Percentiles rank a stretch among this genome's conserved stretches.
Evolutionary conservation across 2,888 invertebrate species (phyloP).

Genomic region (Sympetrum striolatum): DNA sequence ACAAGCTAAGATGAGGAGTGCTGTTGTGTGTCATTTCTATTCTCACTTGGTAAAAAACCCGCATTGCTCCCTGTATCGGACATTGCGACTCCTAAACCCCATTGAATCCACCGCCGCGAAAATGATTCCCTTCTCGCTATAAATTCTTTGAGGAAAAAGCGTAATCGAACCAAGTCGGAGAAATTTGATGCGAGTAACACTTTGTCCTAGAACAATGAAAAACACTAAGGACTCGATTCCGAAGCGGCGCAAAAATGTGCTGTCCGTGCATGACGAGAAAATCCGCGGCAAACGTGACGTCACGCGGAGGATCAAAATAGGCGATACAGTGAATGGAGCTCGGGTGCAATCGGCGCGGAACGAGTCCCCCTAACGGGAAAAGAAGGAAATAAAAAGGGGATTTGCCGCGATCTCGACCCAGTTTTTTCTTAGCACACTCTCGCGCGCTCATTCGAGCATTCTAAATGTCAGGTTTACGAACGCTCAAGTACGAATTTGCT

Average conservation of each 20-base stretch:
- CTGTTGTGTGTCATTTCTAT: too few relatives aligned
- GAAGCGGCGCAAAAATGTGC: background rate
- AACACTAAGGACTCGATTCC: background rate
- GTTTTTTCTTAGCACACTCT: slow-evolving; percentile 1
- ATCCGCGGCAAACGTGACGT: background rate
- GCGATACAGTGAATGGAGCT: background rate
- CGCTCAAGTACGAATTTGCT: background rate
- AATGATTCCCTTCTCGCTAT: too few relatives aligned
- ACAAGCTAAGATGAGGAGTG: too few relatives aligned
- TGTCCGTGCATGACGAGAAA: background rate
- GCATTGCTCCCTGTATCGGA: too few relatives aligned
- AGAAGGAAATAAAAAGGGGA: background rate
- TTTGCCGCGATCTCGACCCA: slow-evolving; percentile 7
- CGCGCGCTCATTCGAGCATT: background rate
- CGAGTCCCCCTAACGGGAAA: background rate
- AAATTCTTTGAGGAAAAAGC: too few relatives aligned
- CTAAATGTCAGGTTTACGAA: background rate
- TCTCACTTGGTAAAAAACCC: too few relatives aligned
- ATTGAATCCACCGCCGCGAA: too few relatives aligned
- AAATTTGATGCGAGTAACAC: background rate
- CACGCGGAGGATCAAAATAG: background rate
- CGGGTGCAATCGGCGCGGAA: slow-evolving; percentile 6
- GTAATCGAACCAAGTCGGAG: too few relatives aligned
- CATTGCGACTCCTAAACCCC: too few relatives aligned
- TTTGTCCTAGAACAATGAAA: background rate